A percentile compares a stretch with the other conserved stretches of the same genome.
phyloP scores from a whole-genome alignment of 2,888 invertebrate genomes.

The Euplagia quadripunctaria region DNA sequence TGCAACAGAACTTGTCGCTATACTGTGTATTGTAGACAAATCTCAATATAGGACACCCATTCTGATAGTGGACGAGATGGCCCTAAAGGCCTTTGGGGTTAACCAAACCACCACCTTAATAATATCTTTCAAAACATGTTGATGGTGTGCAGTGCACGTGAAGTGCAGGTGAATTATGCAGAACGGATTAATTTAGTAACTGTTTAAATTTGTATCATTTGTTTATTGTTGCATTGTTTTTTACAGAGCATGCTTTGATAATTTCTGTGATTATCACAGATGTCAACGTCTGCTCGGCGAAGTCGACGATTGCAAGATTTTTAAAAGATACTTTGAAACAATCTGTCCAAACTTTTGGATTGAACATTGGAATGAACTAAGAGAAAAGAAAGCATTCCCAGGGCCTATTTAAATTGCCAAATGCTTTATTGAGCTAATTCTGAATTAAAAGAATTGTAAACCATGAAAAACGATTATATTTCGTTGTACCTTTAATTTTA shows the following conservation, averaged over 20 bases:
- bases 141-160: no score
- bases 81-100: no score
- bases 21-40: no score
- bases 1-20: no score
- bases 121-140: no score
- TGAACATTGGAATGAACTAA: slow-evolving; percentile 77
- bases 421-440: background rate
- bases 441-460: background rate
- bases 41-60: no score
- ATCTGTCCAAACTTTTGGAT: slow-evolving; percentile 83
- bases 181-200: no score
- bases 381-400: slow-evolving; percentile 78
- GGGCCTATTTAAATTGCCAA: slow-evolving; percentile 67
- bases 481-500: background rate
- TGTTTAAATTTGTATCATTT: no score
- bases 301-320: slow-evolving; percentile 76
- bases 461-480: background rate
- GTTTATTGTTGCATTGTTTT: background rate
- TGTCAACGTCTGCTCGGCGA: slow-evolving; percentile 69
- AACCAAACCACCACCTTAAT: no score
- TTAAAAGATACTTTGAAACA: slow-evolving; percentile 80
- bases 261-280: slow-evolving; percentile 79
- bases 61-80: no score
- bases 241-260: slow-evolving; percentile 79
- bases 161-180: no score